Conservation (phyloP, 2,797 vertebrate species). For the Aeoliscus strigatus region DNA sequence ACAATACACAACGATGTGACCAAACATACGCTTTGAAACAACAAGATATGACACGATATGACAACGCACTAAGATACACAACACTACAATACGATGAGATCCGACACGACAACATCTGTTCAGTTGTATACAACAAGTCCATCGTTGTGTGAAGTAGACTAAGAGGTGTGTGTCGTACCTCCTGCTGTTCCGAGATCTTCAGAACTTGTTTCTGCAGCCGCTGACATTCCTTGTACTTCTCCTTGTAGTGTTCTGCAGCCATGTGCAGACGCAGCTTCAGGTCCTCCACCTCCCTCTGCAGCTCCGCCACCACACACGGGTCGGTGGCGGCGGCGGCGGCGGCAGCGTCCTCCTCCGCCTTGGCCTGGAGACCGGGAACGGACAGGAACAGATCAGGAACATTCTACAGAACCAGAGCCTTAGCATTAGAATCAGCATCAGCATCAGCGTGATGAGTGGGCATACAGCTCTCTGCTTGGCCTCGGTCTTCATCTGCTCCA, state of each 20-base stretch:
- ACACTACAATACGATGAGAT: no score
- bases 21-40: no score
- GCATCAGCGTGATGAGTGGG: not conserved
- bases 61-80: no score
- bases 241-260: conserved; percentile 98
- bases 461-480: conserved; percentile 65
- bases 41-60: no score
- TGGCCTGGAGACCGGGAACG: not conserved
- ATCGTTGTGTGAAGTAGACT: no score
- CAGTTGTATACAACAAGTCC: no score
- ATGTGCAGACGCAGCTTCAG: conserved; percentile 95
- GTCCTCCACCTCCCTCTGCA: conserved; percentile 96
- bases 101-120: no score
- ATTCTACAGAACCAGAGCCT: not conserved
- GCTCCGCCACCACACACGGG: conserved; percentile 86
- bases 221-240: conserved; percentile 98
- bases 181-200: conserved; percentile 84
- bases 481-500: conserved; percentile 72
- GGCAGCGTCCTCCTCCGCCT: conserved; percentile 57
- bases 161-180: conserved; percentile 70
- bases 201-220: conserved; percentile 93
- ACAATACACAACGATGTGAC: no score
- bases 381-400: not conserved
- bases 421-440: no score
- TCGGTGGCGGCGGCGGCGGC: conserved; percentile 58